phyloP scores from a whole-genome alignment of 2,797 vertebrate genomes.

The Fundulus diaphanus region DNA sequence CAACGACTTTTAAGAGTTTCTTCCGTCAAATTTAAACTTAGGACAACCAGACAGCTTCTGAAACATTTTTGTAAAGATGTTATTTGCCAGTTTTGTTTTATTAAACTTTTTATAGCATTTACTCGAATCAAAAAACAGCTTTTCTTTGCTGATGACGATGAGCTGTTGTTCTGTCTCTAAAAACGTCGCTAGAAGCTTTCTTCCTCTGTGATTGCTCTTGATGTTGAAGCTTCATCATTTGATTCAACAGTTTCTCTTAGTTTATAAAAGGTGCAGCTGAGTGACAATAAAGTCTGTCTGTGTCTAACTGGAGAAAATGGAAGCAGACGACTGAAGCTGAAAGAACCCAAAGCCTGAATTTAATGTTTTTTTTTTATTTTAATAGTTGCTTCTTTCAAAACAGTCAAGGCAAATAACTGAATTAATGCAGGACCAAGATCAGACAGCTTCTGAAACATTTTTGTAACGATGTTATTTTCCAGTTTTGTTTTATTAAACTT shows the following conservation, averaged over 20 bases:
- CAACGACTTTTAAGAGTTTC: neutral
- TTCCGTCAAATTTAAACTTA: neutral
- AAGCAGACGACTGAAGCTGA: neutral
- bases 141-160: neutral
- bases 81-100: too few species aligned
- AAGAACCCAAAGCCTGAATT: neutral
- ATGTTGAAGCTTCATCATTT: neutral
- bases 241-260: neutral
- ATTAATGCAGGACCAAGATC: neutral
- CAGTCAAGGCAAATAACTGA: neutral
- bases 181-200: neutral
- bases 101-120: too few species aligned
- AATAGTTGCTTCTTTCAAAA: neutral
- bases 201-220: neutral
- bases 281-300: too few species aligned
- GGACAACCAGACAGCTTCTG: neutral
- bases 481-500: too few species aligned
- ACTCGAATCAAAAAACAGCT: too few species aligned
- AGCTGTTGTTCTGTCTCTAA: neutral
- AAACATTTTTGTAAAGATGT: neutral
- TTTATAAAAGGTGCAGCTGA: too few species aligned
- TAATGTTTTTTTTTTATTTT: neutral
- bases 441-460: neutral
- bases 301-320: too few species aligned
- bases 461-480: neutral